phyloP scores from a whole-genome alignment of 2,113 vertebrate genomes.

The Eretmochelys imbricata region DNA sequence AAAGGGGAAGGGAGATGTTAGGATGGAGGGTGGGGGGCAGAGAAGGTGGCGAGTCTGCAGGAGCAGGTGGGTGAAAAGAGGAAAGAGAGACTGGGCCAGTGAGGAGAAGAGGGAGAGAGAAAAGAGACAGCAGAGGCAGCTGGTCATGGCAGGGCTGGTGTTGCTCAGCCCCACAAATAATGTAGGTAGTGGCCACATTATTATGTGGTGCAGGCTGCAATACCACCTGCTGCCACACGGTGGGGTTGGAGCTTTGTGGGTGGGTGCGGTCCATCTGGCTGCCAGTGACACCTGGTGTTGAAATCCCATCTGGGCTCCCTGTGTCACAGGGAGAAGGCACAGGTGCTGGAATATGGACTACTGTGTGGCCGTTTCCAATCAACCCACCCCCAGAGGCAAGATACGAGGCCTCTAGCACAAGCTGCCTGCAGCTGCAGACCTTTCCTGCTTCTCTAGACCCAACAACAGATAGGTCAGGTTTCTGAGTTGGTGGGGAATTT shows the following conservation, averaged over 20 bases:
- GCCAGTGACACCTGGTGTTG: neutral
- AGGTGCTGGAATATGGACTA: constrained; percentile 4
- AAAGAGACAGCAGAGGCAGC: neutral
- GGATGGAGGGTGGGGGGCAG: neutral
- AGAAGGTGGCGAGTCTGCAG: neutral
- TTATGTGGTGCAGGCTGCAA: neutral
- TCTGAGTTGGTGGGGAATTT: neutral
- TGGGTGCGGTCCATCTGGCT: neutral
- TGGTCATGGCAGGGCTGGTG: neutral
- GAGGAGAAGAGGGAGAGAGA: neutral
- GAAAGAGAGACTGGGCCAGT: neutral
- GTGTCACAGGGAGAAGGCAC: neutral
- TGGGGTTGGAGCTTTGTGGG: neutral
- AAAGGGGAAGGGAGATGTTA: neutral
- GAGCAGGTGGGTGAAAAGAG: neutral
- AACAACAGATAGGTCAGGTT: neutral
- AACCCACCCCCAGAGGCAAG: neutral
- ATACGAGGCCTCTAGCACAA: neutral
- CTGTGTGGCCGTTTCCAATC: neutral
- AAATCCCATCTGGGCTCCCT: neutral
- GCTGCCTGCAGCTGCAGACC: neutral
- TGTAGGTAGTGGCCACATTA: neutral
- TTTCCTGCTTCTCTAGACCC: constrained; percentile 19
- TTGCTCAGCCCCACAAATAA: neutral
- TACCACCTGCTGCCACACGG: neutral